These are phyloP conservation scores for Proales similis DNA, from an alignment of 1,140 invertebrate species.

Conservation along the genomic window DNA sequence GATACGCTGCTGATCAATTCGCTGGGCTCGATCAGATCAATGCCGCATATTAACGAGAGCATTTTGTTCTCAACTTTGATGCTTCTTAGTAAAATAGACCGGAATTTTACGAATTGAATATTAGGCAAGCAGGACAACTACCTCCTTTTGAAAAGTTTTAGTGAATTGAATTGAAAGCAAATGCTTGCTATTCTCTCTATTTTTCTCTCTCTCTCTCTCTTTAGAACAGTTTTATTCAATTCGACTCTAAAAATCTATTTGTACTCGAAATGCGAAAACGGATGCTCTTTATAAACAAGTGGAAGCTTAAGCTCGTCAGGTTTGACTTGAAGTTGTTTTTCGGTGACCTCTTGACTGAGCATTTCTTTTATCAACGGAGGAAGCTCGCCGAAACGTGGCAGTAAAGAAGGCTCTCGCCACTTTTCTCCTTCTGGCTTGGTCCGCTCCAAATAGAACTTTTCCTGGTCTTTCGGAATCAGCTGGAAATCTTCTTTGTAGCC, in stretches of 20 bases:
- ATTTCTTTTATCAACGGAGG: conserved; percentile 35
- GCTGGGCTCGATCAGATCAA: conserved; percentile 24
- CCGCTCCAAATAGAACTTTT: conserved; percentile 4
- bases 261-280: conserved; percentile 5
- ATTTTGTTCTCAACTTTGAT: no score
- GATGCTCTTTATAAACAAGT: background rate
- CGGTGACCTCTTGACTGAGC: conserved; percentile 6
- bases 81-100: no score
- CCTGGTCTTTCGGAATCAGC: conserved; percentile 19
- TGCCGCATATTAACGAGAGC: conserved; percentile 15
- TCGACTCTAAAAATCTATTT: conserved; percentile 5
- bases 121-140: no score
- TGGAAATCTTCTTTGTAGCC: conserved; percentile 37
- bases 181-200: no score
- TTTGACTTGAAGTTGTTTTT: conserved; percentile 26
- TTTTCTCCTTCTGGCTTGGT: conserved; percentile 11
- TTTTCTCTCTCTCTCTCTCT: no score
- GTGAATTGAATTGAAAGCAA: no score
- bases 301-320: conserved; percentile 19
- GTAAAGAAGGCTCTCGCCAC: conserved; percentile 27
- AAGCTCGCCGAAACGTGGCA: conserved; percentile 13
- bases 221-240: background rate
- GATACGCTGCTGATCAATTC: no score
- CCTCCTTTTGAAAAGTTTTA: no score
- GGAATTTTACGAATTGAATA: no score